phyloP scores from a whole-genome alignment of 1,140 invertebrate genomes.

The Metopolophium dirhodum region DNA sequence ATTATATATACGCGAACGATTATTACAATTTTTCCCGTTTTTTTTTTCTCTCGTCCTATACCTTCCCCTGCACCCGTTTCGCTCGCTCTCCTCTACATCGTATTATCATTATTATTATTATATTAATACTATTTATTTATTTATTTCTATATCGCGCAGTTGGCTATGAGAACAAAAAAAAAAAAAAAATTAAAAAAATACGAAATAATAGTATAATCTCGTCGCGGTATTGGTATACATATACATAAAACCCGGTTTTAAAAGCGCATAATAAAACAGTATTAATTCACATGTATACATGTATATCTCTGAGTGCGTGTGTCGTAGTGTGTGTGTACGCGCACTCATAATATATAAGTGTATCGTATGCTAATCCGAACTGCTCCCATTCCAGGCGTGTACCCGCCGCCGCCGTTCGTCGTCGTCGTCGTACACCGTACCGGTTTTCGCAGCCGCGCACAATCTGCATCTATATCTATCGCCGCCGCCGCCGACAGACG shows the following conservation, averaged over 20 bases:
- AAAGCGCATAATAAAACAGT: conserved; percentile 42
- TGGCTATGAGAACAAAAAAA: neutral
- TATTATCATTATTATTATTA: neutral
- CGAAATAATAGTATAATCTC: conserved; percentile 25
- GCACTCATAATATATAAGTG: neutral
- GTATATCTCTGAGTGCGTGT: neutral
- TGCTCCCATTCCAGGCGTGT: conserved; percentile 49
- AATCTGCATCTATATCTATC: conserved; percentile 41
- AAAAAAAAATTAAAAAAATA: neutral
- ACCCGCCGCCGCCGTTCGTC: neutral
- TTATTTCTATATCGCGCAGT: neutral
- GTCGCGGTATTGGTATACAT: neutral
- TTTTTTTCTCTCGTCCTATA: neutral
- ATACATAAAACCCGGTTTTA: conserved; percentile 40
- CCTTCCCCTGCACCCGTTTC: neutral
- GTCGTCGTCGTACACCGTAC: conserved; percentile 33
- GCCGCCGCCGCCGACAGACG: conserved; percentile 34
- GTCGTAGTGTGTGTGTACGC: neutral
- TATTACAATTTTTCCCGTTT: conserved; percentile 19
- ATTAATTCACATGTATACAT: conserved; percentile 7
- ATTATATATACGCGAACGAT: neutral
- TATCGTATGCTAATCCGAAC: conserved; percentile 55
- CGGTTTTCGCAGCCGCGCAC: conserved; percentile 44
- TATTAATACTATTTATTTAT: neutral
- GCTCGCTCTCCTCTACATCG: neutral